Base-by-base conservation (phyloP, 1,140 invertebrate species). In the Daktulosphaira vitifoliae region DNA sequence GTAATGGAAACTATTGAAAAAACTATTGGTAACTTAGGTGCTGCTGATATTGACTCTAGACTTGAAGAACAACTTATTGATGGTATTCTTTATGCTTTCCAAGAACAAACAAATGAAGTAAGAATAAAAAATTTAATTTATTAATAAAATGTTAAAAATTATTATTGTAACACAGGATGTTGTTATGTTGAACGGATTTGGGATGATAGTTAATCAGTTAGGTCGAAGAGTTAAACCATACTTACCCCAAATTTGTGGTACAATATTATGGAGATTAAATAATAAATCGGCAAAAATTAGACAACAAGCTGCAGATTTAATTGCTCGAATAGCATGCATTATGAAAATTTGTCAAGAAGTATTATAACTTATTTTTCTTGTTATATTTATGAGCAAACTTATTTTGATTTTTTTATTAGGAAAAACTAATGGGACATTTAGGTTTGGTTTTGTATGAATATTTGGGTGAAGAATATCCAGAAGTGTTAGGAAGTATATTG, bases 1-100 rank as follows among this genome's bases (percentile, higher is more conserved):
- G 96, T 99, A 1, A 99, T 99, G 94, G 97, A 99, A 76, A 98
- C 94, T 0, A 98, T 99, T 68, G 97, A 99, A 75, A 99, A 99
- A 76, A 92, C 98, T 65, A 93, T 99, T 83, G 90, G 89, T 6
- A 96, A 97, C 76, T 80, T 99, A 18, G 97, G 97, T 37, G 95
- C 96, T 0, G 91, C 93, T 0, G 96, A 98, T 75, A 96, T 99
- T 51, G 96, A 99, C 76, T 95, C 92, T 0, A 81, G 96, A 44
- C 77, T 99, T 0, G 97, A 99, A 76, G 97, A 99, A 78, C 96
- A 98, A 73, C 82, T 99, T 11, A 99, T 99, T 76, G 96, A 99
- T 73, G 97, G 97, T 70, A 99, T 99, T 71, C 77, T 99, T 16
- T 99, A 99, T 73, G 96, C 96, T 67, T 99, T 99, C 79, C 96